Conservation (phyloP, 2,888 invertebrate species). For the Venusia cambrica region DNA sequence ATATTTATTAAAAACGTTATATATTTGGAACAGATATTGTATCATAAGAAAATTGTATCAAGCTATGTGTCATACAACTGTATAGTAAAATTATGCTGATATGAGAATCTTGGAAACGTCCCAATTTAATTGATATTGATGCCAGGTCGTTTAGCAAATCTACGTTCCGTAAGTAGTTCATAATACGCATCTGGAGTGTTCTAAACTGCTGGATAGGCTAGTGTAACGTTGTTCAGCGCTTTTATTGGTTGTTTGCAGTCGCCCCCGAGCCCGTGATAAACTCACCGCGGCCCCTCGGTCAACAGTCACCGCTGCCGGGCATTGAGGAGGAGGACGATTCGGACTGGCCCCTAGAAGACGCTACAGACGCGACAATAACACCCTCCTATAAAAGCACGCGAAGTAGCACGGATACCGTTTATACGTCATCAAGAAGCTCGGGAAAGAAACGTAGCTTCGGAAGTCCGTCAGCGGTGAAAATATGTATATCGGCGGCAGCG, state of each 20-base stretch:
- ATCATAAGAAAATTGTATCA: constrained; percentile 10
- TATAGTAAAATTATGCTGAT: constrained; percentile 29
- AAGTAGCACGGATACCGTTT: constrained; percentile 76
- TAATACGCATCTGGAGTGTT: constrained; percentile 25
- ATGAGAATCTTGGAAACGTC: constrained; percentile 34
- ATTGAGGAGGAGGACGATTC: constrained; percentile 92
- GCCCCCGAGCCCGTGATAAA: constrained; percentile 76
- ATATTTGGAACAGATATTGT: constrained; percentile 4
- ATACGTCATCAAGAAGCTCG: constrained; percentile 71
- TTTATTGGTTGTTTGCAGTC: constrained; percentile 72
- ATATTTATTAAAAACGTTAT: too few species aligned
- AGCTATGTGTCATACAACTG: constrained; percentile 17
- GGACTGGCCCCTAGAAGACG: constrained; percentile 78
- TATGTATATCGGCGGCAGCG: constrained; percentile 79
- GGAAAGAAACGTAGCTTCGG: constrained; percentile 77
- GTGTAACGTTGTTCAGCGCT: constrained; percentile 43
- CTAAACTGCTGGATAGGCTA: too few species aligned
- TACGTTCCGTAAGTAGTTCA: constrained; percentile 34
- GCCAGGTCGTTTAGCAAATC: constrained; percentile 45
- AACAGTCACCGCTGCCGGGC: constrained; percentile 89
- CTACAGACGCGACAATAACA: constrained; percentile 72
- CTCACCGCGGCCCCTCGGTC: constrained; percentile 81
- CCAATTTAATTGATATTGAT: constrained; percentile 35
- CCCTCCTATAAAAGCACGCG: constrained; percentile 76
- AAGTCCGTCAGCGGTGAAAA: constrained; percentile 81